phyloP scores from a whole-genome alignment of 2,888 invertebrate genomes.

The Diogma glabrata region DNA sequence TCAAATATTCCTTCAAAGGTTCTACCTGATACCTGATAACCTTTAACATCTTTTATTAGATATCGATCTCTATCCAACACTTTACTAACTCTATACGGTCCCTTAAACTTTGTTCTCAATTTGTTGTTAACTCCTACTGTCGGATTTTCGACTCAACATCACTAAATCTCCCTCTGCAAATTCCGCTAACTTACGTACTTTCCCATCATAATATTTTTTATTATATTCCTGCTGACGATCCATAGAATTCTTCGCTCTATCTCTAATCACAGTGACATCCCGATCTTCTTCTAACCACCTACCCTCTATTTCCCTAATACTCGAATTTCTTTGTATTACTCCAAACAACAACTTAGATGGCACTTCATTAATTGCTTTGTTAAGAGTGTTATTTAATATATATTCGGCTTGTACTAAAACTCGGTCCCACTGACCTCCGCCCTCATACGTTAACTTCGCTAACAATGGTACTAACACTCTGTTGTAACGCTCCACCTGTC shows the following conservation, averaged over 20 bases:
- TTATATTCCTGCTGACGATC: not conserved
- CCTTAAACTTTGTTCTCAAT: not conserved
- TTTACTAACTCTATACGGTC: not conserved
- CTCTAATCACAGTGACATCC: not conserved
- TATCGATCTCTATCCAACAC: not conserved
- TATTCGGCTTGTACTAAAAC: conserved; percentile 20
- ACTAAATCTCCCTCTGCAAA: not conserved
- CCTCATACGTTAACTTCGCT: conserved; percentile 7
- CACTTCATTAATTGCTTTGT: not conserved
- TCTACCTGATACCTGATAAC: not conserved
- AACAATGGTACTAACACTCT: conserved; percentile 9
- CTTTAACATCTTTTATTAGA: not conserved
- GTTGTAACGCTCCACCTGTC: conserved; percentile 13
- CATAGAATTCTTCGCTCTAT: not conserved
- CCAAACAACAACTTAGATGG: conserved; percentile 22
- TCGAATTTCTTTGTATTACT: conserved; percentile 20
- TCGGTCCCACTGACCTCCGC: conserved; percentile 13
- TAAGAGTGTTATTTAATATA: conserved; percentile 23
- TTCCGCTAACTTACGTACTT: not conserved
- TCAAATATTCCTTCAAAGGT: not conserved
- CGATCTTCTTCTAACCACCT: not conserved
- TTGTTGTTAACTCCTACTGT: too few species aligned
- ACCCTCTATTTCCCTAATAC: conserved; percentile 17
- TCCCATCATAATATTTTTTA: not conserved
- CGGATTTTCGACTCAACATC: too few species aligned